Evolutionary conservation across 2,113 vertebrate genomes (phyloP).

Genomic region (Chamaetylas fuelleborni): DNA sequence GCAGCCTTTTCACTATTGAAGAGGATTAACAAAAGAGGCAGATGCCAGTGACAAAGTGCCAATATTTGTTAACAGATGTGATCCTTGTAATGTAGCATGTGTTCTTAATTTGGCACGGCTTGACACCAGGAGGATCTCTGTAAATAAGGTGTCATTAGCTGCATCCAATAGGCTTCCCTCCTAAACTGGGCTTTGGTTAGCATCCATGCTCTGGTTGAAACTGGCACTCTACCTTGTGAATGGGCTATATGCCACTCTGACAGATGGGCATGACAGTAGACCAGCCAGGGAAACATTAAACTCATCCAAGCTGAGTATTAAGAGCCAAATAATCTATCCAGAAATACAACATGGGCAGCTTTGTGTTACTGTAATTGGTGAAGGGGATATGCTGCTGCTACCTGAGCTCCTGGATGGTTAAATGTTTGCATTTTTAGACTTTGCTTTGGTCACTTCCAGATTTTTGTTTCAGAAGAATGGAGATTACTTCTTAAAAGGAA

Average conservation of each 20-base stretch:
- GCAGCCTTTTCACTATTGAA: conserved; percentile 29
- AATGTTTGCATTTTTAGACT: not conserved
- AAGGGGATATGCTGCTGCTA: not conserved
- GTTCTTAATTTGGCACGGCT: conserved; percentile 68
- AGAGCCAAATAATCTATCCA: conserved; percentile 44
- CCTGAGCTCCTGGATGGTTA: not conserved
- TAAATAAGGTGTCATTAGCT: conserved; percentile 64
- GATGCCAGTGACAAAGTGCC: conserved; percentile 53
- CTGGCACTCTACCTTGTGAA: conserved; percentile 51
- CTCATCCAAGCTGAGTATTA: conserved; percentile 59
- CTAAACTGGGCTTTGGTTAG: conserved; percentile 49
- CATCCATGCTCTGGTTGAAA: conserved; percentile 26
- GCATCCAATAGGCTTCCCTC: conserved; percentile 27
- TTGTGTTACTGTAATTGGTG: not conserved
- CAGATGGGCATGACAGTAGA: conserved; percentile 72
- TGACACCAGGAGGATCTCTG: conserved; percentile 58
- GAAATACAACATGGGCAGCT: conserved; percentile 21
- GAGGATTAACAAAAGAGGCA: conserved; percentile 53
- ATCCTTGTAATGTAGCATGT: conserved; percentile 60
- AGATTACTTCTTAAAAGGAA: not conserved
- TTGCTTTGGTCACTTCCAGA: not conserved
- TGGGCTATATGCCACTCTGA: conserved; percentile 68
- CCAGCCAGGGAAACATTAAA: conserved; percentile 67
- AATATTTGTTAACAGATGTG: conserved; percentile 58
- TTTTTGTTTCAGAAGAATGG: not conserved